These are phyloP conservation scores for Glaucopsyche alexis DNA, from an alignment of 2,888 invertebrate species.

Conservation along the genomic window DNA sequence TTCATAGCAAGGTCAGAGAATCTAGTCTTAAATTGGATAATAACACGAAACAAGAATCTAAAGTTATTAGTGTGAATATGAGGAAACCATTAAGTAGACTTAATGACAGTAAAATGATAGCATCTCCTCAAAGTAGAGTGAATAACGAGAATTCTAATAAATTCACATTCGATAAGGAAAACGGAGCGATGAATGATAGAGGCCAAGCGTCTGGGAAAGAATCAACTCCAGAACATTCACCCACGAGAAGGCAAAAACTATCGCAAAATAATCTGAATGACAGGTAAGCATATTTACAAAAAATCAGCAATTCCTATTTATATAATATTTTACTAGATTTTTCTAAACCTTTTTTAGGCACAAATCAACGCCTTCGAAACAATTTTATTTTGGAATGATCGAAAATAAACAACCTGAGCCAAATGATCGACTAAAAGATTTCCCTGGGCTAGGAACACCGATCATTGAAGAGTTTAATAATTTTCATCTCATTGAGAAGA, in stretches of 20 bases:
- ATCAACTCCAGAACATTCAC: conserved; percentile 81
- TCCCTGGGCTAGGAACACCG: conserved; percentile 69
- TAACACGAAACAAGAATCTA: conserved; percentile 50
- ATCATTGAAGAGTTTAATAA: conserved; percentile 72
- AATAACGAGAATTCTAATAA: conserved; percentile 49
- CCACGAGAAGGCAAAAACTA: conserved; percentile 26
- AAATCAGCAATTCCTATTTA: neutral
- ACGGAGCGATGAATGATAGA: conserved; percentile 64
- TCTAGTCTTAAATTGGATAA: conserved; percentile 66
- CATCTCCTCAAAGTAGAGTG: conserved; percentile 46
- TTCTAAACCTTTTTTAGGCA: conserved; percentile 44
- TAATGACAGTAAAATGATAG: conserved; percentile 59
- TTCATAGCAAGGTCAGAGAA: conserved; percentile 71
- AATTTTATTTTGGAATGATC: conserved; percentile 91
- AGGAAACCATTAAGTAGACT: conserved; percentile 60
- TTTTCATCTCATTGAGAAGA: conserved; percentile 71
- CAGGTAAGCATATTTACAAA: conserved; percentile 1
- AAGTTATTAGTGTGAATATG: conserved; percentile 45
- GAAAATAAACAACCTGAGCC: conserved; percentile 65
- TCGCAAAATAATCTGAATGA: conserved; percentile 17
- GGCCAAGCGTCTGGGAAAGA: conserved; percentile 83
- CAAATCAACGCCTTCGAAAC: conserved; percentile 65
- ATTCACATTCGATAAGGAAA: conserved; percentile 59
- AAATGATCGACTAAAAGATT: conserved; percentile 65
- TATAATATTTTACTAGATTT: neutral